A percentile compares a stretch with the other conserved stretches of the same genome.
These are phyloP conservation scores for Tinamus guttatus DNA, from an alignment of 2,113 vertebrate genomes.

Conservation along the genomic window DNA sequence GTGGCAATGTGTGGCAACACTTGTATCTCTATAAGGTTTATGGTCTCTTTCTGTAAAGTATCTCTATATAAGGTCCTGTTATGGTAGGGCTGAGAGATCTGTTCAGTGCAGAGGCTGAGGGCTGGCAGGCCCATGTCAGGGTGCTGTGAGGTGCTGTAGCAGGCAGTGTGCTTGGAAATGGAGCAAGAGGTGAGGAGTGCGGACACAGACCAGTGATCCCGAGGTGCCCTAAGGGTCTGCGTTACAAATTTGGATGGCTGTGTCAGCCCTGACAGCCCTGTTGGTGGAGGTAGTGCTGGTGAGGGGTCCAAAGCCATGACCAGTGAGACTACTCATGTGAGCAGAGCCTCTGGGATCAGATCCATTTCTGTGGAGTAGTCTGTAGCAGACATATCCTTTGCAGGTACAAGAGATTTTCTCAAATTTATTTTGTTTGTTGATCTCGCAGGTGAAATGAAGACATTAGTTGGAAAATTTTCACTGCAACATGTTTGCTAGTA, in stretches of 20 bases:
- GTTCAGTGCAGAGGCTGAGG: background rate
- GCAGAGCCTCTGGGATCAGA: background rate
- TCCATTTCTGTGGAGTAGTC: background rate
- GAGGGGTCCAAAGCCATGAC: background rate
- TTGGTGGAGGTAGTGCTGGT: background rate
- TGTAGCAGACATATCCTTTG: background rate
- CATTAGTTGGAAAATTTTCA: background rate
- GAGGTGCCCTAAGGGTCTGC: background rate
- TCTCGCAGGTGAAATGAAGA: background rate
- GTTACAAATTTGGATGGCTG: background rate
- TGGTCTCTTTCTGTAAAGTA: no score
- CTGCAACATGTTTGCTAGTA: background rate
- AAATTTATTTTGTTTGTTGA: background rate
- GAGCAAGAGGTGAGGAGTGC: no score
- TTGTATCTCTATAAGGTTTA: no score
- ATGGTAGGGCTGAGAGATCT: background rate
- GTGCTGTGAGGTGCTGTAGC: background rate
- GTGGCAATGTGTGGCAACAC: background rate
- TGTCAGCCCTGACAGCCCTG: background rate
- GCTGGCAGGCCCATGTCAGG: background rate
- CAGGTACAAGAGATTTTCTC: background rate
- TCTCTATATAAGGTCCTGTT: background rate
- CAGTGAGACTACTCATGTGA: background rate
- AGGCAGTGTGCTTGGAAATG: background rate
- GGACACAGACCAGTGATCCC: background rate